Conservation (phyloP, 2,888 invertebrate genomes). For the Ectobius pallidus region DNA sequence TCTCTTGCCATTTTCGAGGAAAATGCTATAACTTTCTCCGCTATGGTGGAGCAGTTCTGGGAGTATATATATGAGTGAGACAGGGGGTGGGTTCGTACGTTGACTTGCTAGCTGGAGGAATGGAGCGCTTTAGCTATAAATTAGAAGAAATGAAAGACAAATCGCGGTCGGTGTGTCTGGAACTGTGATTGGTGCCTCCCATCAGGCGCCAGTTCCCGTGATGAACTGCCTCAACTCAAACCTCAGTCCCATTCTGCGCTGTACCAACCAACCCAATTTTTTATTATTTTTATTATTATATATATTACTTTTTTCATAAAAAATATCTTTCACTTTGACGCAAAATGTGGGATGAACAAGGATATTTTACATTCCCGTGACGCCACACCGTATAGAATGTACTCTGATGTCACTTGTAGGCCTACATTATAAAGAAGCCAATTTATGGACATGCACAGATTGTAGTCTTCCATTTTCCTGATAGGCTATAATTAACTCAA, state of each 20-base stretch:
- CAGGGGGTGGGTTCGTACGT: background rate
- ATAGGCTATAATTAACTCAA: no score
- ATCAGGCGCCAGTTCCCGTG: conserved; percentile 44
- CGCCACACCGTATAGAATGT: no score
- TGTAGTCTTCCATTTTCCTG: no score
- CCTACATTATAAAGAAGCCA: no score
- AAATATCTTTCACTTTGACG: conserved; percentile 7
- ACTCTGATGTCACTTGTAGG: no score
- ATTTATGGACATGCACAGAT: no score
- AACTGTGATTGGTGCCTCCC: conserved; percentile 44
- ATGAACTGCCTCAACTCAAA: conserved; percentile 39
- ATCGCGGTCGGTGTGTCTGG: conserved; percentile 41
- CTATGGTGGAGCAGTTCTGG: conserved; percentile 1
- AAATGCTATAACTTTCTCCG: conserved; percentile 16
- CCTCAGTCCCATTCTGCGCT: conserved; percentile 1
- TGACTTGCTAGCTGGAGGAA: background rate
- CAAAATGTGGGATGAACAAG: conserved; percentile 7
- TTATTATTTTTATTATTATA: conserved; percentile 9
- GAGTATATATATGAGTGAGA: conserved; percentile 21
- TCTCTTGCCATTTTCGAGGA: background rate
- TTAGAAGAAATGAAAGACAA: conserved; percentile 48
- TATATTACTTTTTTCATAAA: background rate
- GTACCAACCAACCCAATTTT: conserved; percentile 1
- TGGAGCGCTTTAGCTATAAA: conserved; percentile 44
- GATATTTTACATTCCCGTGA: no score